phyloP scores from a whole-genome alignment of 1,140 invertebrate genomes.

The Tigriopus japonicus region DNA sequence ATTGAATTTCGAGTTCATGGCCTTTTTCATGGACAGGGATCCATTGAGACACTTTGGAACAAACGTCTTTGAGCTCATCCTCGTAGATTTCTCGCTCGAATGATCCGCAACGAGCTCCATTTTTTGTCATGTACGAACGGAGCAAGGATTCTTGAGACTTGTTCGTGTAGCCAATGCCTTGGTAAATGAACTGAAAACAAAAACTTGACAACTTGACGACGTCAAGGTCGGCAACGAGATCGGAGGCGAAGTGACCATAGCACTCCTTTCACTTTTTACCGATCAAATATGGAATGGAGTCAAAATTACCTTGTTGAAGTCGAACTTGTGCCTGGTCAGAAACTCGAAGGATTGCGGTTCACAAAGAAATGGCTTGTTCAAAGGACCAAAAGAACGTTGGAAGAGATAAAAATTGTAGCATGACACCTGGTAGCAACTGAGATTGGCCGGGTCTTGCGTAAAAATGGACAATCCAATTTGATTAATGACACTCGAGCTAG shows the following conservation, averaged over 20 bases:
- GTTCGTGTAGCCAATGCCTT: constrained; percentile 44
- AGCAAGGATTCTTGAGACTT: constrained; percentile 28
- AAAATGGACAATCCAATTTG: constrained; percentile 43
- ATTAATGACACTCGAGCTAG: constrained; percentile 19
- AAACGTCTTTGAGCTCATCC: constrained; percentile 23
- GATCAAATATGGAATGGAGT: constrained; percentile 2
- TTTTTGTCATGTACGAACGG: constrained; percentile 22
- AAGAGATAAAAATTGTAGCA: constrained; percentile 46
- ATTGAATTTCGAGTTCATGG: background rate
- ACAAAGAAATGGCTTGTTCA: constrained; percentile 37
- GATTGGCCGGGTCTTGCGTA: constrained; percentile 28
- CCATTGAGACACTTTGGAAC: constrained; percentile 26
- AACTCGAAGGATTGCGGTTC: constrained; percentile 43
- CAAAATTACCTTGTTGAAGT: constrained; percentile 48
- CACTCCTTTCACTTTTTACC: constrained; percentile 6
- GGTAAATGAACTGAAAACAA: constrained; percentile 38
- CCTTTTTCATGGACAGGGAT: constrained; percentile 23
- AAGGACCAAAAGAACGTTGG: constrained; percentile 36
- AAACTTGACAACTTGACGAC: constrained; percentile 17
- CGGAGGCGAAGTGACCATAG: background rate
- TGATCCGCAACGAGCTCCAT: constrained; percentile 19
- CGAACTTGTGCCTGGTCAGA: constrained; percentile 39
- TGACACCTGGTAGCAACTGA: constrained; percentile 35
- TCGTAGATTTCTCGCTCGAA: constrained; percentile 27
- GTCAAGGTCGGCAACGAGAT: constrained; percentile 15